A percentile compares a stretch with the other conserved stretches of the same genome.
Conservation (phyloP, 1,140 invertebrate species). For the Archivesica marissinica region DNA sequence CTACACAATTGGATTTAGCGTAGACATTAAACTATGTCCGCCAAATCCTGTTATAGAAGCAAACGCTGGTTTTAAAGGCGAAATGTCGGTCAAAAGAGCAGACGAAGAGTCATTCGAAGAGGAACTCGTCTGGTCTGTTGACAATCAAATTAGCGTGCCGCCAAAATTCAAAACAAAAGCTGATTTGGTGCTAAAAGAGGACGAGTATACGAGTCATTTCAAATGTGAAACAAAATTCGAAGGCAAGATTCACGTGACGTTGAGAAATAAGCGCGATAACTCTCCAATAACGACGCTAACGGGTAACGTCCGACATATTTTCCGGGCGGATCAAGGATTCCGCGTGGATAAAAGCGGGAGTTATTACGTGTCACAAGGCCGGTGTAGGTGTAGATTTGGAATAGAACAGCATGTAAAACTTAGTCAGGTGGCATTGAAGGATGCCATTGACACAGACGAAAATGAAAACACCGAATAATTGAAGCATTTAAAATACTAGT, state of each 20-base stretch:
- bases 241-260: conserved; percentile 83
- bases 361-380: conserved; percentile 78
- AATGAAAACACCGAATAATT: conserved; percentile 51
- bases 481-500: too few species aligned
- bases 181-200: conserved; percentile 85
- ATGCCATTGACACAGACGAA: conserved; percentile 41
- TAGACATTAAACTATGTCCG: conserved; percentile 74
- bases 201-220: conserved; percentile 84
- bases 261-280: conserved; percentile 81
- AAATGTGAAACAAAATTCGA: conserved; percentile 81
- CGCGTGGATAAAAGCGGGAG: conserved; percentile 76
- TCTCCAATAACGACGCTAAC: conserved; percentile 77
- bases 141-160: conserved; percentile 84
- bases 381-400: conserved; percentile 83
- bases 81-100: conserved; percentile 83
- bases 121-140: conserved; percentile 84
- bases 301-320: conserved; percentile 79
- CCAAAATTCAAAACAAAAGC: conserved; percentile 83
- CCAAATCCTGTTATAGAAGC: conserved; percentile 84
- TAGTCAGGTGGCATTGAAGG: conserved; percentile 61
- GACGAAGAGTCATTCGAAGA: conserved; percentile 84
- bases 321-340: conserved; percentile 77
- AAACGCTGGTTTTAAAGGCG: conserved; percentile 85
- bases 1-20: conserved; percentile 72
- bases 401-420: conserved; percentile 83